Base-by-base conservation (phyloP, 2,888 invertebrate species). In the Thereva nobilitata region DNA sequence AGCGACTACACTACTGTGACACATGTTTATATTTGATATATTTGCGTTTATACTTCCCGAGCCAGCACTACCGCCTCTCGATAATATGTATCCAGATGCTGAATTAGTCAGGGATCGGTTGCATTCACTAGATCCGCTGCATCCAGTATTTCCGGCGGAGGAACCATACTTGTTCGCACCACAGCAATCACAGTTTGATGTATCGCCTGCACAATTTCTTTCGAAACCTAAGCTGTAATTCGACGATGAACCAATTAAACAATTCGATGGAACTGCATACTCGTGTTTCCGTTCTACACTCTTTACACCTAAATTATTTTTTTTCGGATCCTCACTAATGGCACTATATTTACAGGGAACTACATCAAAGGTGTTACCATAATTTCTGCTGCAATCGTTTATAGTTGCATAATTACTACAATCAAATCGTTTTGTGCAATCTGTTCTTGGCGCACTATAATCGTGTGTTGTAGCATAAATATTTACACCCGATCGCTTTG, bases 401-500 rank as follows among this genome's bases (percentile, higher is more conserved):
- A 80, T 80, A 8, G 79, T 79, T 54, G 80, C 78, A 66, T 80
- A 80, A 73, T 80, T 80, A 71, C 78, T 78, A 74, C 80, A 79
- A 68, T 80, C 79, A 34, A 77, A 79, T 38, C 75, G 74, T 66
- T 78, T 76, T 47, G 69, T 64, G 50, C 72, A 72, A 37, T 73
- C 72, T 4, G 69, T 66, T 3, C 70, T 64, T 1, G 67, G 44
- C 9, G 70, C 68, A 34, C 53, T 47, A 56, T 75, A 77, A 70
- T 78, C 76, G 63, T 78, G 78, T 10, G 83, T 86, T 70, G 89
- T 86, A 71, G 89, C 89, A 82, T 89, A 89, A 80, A 89, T 89
- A 80, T 89, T 89, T 76, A 87, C 86, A 72, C 88, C 86, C 70
- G 88, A 87, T 50, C 70, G 70, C 59, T 72, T 70, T 7, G 71